Conservation (phyloP, 2,888 invertebrate species). For the Sepioteuthis lessoniana region DNA sequence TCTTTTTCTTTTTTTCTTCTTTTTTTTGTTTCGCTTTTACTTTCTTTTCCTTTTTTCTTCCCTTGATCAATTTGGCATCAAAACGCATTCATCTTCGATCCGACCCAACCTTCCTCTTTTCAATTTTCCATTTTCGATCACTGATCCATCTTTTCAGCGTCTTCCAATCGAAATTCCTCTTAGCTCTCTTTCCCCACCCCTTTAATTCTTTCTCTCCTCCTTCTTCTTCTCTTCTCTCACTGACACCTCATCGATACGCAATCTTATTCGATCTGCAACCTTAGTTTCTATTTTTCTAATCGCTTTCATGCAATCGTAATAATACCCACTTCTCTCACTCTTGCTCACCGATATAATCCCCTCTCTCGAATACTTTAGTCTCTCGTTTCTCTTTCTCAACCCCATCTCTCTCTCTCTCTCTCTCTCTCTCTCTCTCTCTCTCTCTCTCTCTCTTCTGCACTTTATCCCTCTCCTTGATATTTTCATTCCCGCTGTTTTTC, state of each 20-base stretch:
- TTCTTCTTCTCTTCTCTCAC: not conserved
- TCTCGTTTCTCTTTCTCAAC: no score
- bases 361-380: no score
- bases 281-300: not conserved
- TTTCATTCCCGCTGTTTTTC: no score
- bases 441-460: no score
- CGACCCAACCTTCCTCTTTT: not conserved
- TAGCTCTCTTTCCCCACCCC: not conserved
- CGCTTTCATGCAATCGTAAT: not conserved
- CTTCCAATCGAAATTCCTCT: not conserved
- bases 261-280: not conserved
- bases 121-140: not conserved
- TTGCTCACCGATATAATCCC: no score
- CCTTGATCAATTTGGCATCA: not conserved
- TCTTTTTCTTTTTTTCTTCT: no score
- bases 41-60: not conserved
- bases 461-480: no score
- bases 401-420: no score
- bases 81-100: not conserved
- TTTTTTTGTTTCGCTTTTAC: no score
- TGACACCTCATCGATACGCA: not conserved
- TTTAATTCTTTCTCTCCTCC: not conserved
- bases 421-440: no score
- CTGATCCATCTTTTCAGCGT: not conserved
- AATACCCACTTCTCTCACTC: not conserved